phyloP scores from a whole-genome alignment of 2,888 invertebrate genomes.

The Eupeodes latifasciatus region DNA sequence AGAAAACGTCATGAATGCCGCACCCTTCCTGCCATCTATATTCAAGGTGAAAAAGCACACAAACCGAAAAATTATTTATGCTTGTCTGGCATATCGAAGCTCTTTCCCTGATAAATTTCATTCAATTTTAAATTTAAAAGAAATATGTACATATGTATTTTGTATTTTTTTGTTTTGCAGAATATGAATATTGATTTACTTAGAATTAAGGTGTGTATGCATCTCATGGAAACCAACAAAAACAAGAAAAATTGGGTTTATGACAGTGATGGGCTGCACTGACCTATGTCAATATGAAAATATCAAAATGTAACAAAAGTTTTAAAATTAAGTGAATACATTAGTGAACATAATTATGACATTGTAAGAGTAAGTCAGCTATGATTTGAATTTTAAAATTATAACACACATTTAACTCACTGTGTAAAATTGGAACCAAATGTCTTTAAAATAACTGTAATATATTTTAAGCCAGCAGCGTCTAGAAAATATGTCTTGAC shows the following conservation, averaged over 20 bases:
- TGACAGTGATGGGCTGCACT: neutral
- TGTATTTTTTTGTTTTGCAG: neutral
- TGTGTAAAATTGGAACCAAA: too few relatives aligned
- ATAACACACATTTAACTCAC: too few relatives aligned
- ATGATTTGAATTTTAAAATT: too few relatives aligned
- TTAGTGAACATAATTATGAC: too few relatives aligned
- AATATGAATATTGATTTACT: neutral
- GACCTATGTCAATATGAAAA: neutral
- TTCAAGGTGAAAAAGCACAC: conserved; percentile 67
- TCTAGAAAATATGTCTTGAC: too few relatives aligned
- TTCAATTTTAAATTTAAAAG: conserved; percentile 11
- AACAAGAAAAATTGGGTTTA: neutral
- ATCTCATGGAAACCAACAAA: neutral
- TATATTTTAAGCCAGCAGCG: too few relatives aligned
- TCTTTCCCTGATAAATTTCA: conserved; percentile 12
- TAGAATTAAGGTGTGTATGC: neutral
- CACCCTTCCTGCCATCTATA: conserved; percentile 69
- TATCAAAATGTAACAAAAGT: neutral
- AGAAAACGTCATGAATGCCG: conserved; percentile 54
- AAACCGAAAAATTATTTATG: conserved; percentile 26
- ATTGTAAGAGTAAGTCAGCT: too few relatives aligned
- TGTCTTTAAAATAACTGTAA: too few relatives aligned
- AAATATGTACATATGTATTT: too few relatives aligned
- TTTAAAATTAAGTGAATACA: neutral
- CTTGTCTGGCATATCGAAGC: conserved; percentile 5